Evolutionary conservation across 2,797 vertebrate genomes (phyloP).

Genomic region (Myripristis jacobus): DNA sequence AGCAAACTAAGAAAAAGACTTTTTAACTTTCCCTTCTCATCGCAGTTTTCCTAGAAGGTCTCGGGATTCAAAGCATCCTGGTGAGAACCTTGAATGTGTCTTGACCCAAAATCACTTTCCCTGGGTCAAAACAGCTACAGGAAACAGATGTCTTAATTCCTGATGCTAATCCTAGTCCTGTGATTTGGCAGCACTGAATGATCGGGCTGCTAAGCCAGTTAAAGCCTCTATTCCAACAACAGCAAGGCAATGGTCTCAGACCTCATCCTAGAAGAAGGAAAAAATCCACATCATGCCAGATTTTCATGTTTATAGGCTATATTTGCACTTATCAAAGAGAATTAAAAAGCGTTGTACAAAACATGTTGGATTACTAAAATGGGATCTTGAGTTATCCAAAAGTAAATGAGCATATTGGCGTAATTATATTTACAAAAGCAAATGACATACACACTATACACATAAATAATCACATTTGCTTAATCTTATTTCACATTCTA

Average conservation of each 20-base stretch:
- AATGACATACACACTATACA: neutral
- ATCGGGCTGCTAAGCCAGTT: constrained; percentile 65
- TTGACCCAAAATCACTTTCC: constrained; percentile 1
- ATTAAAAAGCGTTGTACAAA: neutral
- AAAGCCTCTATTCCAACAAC: constrained; percentile 60
- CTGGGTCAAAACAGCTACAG: constrained; percentile 40
- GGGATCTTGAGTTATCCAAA: neutral
- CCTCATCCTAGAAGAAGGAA: constrained; percentile 32
- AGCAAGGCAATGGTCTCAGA: constrained; percentile 43
- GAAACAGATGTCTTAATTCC: constrained; percentile 66
- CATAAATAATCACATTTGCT: too few species aligned
- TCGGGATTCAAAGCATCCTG: neutral
- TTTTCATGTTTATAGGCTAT: neutral
- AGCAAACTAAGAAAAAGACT: neutral
- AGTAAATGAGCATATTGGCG: too few species aligned
- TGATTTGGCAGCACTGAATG: constrained; percentile 71
- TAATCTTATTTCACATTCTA: neutral
- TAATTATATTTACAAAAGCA: neutral
- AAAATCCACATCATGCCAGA: neutral
- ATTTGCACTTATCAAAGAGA: neutral
- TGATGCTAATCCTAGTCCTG: constrained; percentile 78
- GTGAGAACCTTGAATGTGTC: neutral
- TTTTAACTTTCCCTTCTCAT: neutral
- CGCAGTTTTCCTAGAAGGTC: neutral
- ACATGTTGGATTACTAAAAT: neutral